phyloP scores from a whole-genome alignment of 2,888 invertebrate species.

The Byasa hedistus region DNA sequence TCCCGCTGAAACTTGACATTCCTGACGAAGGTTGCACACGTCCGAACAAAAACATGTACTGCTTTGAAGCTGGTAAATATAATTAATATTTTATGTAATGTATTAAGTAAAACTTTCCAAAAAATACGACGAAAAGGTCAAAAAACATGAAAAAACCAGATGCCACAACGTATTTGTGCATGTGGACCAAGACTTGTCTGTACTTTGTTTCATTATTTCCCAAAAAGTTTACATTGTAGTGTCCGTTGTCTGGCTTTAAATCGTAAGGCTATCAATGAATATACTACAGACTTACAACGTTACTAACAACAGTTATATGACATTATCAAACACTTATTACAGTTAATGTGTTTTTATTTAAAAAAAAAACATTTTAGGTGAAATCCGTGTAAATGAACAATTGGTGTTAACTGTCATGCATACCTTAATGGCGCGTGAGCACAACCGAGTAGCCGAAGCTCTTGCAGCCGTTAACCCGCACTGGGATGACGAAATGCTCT shows the following conservation, averaged over 20 bases:
- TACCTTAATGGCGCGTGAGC: conserved; percentile 93
- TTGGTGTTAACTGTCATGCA: conserved; percentile 94
- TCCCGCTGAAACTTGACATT: conserved; percentile 92
- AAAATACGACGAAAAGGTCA: too few species aligned
- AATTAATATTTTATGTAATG: not conserved
- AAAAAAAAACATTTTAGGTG: conserved; percentile 80
- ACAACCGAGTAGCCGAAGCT: conserved; percentile 90
- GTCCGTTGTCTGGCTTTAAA: too few species aligned
- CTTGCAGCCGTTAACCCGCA: conserved; percentile 91
- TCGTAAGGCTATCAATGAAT: too few species aligned
- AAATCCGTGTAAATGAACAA: conserved; percentile 95
- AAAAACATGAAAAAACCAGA: too few species aligned
- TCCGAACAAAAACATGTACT: conserved; percentile 93
- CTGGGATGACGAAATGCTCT: conserved; percentile 96
- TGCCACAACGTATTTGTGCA: too few species aligned
- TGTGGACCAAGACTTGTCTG: too few species aligned
- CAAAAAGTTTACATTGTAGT: too few species aligned
- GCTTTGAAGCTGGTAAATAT: conserved; percentile 91
- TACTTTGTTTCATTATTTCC: too few species aligned
- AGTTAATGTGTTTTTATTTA: not conserved
- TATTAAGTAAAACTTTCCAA: not conserved
- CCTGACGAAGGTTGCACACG: conserved; percentile 96
- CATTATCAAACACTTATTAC: not conserved
- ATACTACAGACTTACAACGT: too few species aligned
- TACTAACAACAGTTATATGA: not conserved